Percentiles rank a stretch among this genome's conserved stretches.
Conservation (phyloP, 2,113 vertebrate genomes). For the Stegostoma tigrinum region DNA sequence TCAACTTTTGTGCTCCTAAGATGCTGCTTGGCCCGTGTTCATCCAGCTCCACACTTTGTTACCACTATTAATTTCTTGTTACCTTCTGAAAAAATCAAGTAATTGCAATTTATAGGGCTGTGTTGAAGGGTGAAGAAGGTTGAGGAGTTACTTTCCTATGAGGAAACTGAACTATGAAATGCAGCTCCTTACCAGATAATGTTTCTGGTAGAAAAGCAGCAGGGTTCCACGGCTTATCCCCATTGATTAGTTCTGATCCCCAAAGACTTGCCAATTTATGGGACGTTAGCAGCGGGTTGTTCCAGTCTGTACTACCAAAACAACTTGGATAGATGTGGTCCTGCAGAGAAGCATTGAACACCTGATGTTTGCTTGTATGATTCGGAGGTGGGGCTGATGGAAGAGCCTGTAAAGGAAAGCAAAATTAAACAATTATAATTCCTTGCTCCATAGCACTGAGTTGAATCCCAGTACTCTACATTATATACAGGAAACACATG, state of each 20-base stretch:
- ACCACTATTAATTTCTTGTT: background rate
- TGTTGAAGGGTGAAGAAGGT: background rate
- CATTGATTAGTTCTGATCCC: conserved; percentile 89
- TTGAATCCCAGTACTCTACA: too few species aligned
- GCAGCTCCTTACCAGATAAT: conserved; percentile 71
- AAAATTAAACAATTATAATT: background rate
- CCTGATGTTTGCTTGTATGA: conserved; percentile 83
- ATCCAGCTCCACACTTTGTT: too few species aligned
- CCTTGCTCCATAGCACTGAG: background rate
- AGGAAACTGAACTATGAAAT: background rate
- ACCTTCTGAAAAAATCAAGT: background rate
- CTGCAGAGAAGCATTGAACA: conserved; percentile 82
- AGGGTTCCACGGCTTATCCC: conserved; percentile 81
- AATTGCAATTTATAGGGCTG: background rate
- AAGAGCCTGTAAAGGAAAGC: conserved; percentile 65
- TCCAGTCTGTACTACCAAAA: conserved; percentile 85
- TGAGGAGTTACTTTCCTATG: background rate
- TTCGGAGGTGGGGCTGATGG: conserved; percentile 76
- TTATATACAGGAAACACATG: background rate
- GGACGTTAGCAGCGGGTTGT: conserved; percentile 70
- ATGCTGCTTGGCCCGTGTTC: too few species aligned
- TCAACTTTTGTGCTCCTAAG: too few species aligned
- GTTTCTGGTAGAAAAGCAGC: conserved; percentile 84
- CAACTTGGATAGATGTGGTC: conserved; percentile 93
- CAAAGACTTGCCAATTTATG: conserved; percentile 95